These are phyloP conservation scores for Montipora cactus DNA, from an alignment of 64 coral and sea anemone species.

Conservation along the genomic window DNA sequence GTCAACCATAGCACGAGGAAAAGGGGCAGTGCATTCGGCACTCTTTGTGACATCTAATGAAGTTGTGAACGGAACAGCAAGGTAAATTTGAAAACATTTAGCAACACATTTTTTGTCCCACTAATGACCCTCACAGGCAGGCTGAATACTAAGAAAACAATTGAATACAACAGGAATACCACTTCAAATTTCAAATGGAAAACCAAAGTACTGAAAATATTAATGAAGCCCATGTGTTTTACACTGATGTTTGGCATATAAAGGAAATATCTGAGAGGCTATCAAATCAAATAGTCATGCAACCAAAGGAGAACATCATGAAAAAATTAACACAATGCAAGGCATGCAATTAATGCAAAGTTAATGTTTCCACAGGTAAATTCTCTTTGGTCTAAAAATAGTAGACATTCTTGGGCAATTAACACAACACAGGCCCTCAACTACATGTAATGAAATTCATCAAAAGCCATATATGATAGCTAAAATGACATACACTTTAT, in stretches of 20 bases:
- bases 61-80: constrained; percentile 16
- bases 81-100: constrained; percentile 9
- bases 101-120: neutral
- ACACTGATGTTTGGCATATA: neutral
- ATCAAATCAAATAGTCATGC: neutral
- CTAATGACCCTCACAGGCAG: neutral
- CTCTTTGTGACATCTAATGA: constrained; percentile 20
- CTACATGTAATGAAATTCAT: constrained; percentile 1
- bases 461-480: neutral
- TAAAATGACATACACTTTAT: constrained; percentile 1
- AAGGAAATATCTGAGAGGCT: neutral
- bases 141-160: neutral
- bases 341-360: neutral
- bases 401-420: neutral
- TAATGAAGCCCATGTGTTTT: neutral
- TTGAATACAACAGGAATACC: neutral
- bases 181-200: neutral
- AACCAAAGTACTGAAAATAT: neutral
- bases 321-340: neutral
- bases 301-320: neutral
- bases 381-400: neutral
- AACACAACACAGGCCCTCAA: neutral
- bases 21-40: constrained; percentile 12
- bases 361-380: neutral
- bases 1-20: neutral